Percentiles rank a stretch among this genome's conserved stretches.
Evolutionary conservation across 2,113 vertebrate species (phyloP).

Genomic region (Mobula birostris): DNA sequence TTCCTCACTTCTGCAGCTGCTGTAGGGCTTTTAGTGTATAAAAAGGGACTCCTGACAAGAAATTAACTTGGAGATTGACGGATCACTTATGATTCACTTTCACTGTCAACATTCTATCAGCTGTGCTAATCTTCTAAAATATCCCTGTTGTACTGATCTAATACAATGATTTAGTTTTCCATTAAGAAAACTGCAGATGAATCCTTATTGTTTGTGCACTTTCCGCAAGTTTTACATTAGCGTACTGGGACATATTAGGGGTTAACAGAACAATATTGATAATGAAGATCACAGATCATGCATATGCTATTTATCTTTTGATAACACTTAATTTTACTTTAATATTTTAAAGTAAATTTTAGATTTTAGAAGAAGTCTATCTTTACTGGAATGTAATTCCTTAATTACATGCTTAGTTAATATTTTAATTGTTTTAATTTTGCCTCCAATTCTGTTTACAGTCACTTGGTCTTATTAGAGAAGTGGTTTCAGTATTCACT

Average conservation of each 20-base stretch:
- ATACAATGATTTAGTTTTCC: slow-evolving; percentile 5
- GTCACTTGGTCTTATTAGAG: not conserved
- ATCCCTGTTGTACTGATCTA: not conserved
- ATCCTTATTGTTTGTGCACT: not conserved
- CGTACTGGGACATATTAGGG: not conserved
- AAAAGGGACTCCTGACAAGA: slow-evolving; percentile 62
- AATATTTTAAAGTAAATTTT: not conserved
- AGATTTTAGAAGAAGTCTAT: not conserved
- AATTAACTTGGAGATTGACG: slow-evolving; percentile 45
- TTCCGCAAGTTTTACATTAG: not conserved
- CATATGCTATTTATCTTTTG: not conserved
- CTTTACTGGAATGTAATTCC: not conserved
- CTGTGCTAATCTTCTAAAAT: slow-evolving; percentile 10
- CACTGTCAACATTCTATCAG: not conserved
- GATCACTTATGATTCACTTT: not conserved
- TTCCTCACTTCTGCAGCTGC: slow-evolving; percentile 58
- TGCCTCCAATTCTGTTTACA: not conserved
- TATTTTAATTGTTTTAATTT: not conserved
- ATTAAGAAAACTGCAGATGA: not conserved
- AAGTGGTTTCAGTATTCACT: not conserved
- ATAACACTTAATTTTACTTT: not conserved
- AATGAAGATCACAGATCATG: not conserved
- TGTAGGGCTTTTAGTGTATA: slow-evolving; percentile 63
- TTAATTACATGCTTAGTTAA: not conserved
- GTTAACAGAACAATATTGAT: not conserved